Evolutionary conservation across 1,140 invertebrate genomes (phyloP).

Genomic region (Trissolcus basalis): DNA sequence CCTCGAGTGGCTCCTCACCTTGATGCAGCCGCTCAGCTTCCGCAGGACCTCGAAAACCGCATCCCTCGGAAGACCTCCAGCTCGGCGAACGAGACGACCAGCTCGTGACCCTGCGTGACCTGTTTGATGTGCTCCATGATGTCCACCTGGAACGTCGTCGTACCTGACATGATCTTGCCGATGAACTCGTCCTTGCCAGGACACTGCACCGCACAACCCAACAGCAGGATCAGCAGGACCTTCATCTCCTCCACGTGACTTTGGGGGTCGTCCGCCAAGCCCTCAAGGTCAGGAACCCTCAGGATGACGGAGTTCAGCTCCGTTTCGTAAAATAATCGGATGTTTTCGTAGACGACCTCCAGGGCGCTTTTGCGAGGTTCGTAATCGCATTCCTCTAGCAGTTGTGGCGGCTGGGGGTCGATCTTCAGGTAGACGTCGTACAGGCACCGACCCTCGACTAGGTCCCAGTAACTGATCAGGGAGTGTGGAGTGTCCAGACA

Average conservation of each 20-base stretch:
- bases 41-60: conserved; percentile 27
- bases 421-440: conserved; percentile 41
- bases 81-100: conserved; percentile 19
- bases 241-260: conserved; percentile 35
- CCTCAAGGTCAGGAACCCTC: conserved; percentile 5
- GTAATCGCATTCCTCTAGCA: background rate
- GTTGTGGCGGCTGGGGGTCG: conserved; percentile 9
- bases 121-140: conserved; percentile 38
- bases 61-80: background rate
- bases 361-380: conserved; percentile 19
- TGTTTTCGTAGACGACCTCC: conserved; percentile 26
- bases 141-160: conserved; percentile 5
- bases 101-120: conserved; percentile 9
- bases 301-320: conserved; percentile 21
- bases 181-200: conserved; percentile 39
- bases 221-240: conserved; percentile 32
- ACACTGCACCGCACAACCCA: conserved; percentile 49
- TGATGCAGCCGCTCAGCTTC: background rate
- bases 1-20: background rate
- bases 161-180: conserved; percentile 6
- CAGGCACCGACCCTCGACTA: conserved; percentile 38
- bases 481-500: conserved; percentile 7
- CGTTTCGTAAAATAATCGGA: conserved; percentile 45
- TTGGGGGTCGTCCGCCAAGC: conserved; percentile 22
- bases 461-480: conserved; percentile 23